phyloP scores from a whole-genome alignment of 2,797 vertebrate genomes.

The Danio kyathit region DNA sequence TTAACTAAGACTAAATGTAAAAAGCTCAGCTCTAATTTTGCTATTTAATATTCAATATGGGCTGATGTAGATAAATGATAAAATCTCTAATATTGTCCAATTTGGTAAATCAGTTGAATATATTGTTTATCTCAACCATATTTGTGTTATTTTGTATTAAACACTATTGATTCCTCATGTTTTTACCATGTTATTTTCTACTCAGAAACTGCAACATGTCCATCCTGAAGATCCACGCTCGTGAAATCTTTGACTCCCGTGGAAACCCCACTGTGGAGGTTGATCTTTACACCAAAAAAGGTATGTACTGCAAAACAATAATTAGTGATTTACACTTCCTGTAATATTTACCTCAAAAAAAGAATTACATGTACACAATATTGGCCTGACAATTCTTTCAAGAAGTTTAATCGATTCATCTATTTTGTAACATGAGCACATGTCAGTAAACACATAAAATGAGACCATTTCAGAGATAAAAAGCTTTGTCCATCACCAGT shows the following conservation, averaged over 20 bases:
- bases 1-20: background rate
- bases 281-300: conserved; percentile 92
- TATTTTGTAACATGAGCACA: background rate
- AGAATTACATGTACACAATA: no score
- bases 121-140: background rate
- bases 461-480: background rate
- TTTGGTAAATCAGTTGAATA: no score
- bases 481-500: background rate
- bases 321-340: no score
- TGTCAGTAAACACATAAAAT: background rate
- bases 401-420: background rate
- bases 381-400: background rate
- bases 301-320: conserved; percentile 72
- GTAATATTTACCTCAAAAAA: no score
- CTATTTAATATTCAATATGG: background rate
- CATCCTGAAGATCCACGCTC: conserved; percentile 89
- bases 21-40: background rate
- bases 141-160: background rate
- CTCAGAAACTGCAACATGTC: conserved; percentile 89
- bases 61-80: background rate
- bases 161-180: background rate
- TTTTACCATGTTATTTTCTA: conserved; percentile 13
- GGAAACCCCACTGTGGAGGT: conserved; percentile 99
- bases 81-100: background rate
- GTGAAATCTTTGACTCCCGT: conserved; percentile 99